These are phyloP conservation scores for Carcina quercana DNA, from an alignment of 2,888 invertebrate genomes.

Conservation along the genomic window DNA sequence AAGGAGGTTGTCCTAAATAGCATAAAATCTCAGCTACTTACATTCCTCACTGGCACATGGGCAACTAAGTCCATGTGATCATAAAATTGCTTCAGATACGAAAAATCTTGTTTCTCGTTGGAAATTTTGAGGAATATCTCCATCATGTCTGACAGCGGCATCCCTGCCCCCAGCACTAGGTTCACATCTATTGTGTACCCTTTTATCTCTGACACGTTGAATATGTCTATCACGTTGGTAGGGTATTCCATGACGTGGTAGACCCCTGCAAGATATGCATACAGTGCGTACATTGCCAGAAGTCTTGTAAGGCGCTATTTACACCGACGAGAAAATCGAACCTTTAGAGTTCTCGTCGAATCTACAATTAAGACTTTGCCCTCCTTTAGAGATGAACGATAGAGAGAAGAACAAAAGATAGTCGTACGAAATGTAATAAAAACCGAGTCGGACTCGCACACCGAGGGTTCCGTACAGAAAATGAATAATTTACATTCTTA, in stretches of 20 bases:
- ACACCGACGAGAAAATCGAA: too few relatives aligned
- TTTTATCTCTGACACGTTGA: conserved; percentile 71
- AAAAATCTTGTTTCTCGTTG: conserved; percentile 47
- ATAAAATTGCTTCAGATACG: conserved; percentile 73
- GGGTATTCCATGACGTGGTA: conserved; percentile 43
- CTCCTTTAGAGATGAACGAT: too few relatives aligned
- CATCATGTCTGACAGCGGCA: conserved; percentile 67
- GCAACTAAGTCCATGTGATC: conserved; percentile 79
- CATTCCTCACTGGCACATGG: conserved; percentile 81
- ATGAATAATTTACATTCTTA: too few relatives aligned
- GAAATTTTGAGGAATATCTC: conserved; percentile 43
- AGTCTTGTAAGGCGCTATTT: too few relatives aligned
- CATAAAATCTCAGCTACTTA: too few relatives aligned
- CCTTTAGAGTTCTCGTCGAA: too few relatives aligned
- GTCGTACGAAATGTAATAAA: too few relatives aligned
- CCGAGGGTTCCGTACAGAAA: too few relatives aligned
- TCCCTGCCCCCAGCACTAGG: conserved; percentile 71
- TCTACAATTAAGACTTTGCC: too few relatives aligned
- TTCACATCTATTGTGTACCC: conserved; percentile 40
- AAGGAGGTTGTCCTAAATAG: too few relatives aligned
- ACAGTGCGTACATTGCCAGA: not conserved
- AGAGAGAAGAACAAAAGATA: too few relatives aligned
- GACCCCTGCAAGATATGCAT: conserved; percentile 46
- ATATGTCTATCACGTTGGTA: conserved; percentile 76
- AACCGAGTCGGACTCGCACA: too few relatives aligned